Evolutionary conservation across 2,797 vertebrate genomes (phyloP), one percentile per base, ranked within the genome.

Genomic region (Meda fulgida): DNA sequence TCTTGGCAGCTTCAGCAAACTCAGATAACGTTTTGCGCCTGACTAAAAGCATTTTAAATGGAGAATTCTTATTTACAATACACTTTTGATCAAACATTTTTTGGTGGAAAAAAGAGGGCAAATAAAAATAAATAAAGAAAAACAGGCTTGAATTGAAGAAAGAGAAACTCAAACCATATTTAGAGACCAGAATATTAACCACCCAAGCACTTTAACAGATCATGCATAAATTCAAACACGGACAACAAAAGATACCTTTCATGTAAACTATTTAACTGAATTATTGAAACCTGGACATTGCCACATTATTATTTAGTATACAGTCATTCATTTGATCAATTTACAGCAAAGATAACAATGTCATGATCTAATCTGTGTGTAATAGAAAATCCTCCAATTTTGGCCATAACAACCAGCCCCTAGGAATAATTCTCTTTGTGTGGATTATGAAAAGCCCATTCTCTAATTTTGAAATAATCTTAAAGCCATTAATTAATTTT

Each of bases 381-480:
- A 10, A 77, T 16, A 38, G 31, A n/a, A 77, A 58, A 53, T 16
- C 31, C 0, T 55, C 11, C 7, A 0, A 58, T 60, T 53, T 40
- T 58, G 23, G 7, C 36, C 34, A 38, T 77, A 38, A 77, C 75
- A 75, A 36, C 48, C 48, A 76, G 51, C 48, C 72, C 19, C 19
- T 53, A 31, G n/a, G 18, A 48, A 46, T 19, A n/a, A 60, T 46
- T 71, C 0, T 71, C 67, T 60, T 46, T 63, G 18, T 63, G 40
- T 1, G 46, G 26, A 72, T 40, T 55, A 29, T 31, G 14, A 58
- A 70, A 69, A 63, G 6, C 55, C 29, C 70, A 26, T 65, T 75
- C 48, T 75, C 23, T 8, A 65, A 65, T 83, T 75, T n/a, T 82
- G 26, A 19, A 82, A 63, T 60, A 82, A 36, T 73, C 58, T 46